These are phyloP conservation scores for Ispidina lecontei DNA, from an alignment of 2,797 vertebrate species.

Conservation along the genomic window DNA sequence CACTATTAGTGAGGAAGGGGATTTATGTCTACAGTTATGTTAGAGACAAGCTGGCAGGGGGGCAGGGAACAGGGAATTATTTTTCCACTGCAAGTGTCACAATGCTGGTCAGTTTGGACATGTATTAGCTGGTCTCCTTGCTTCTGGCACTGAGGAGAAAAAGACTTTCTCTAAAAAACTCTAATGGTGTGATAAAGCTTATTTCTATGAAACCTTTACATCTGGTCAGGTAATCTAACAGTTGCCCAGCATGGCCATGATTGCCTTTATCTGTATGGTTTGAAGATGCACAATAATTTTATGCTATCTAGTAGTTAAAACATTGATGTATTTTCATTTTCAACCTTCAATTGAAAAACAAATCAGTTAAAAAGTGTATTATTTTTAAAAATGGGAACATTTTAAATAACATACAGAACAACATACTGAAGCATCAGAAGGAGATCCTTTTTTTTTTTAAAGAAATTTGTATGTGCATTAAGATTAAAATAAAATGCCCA, in stretches of 20 bases:
- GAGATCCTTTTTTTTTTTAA: neutral
- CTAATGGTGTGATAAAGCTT: neutral
- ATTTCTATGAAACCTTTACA: neutral
- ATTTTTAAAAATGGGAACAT: conserved; percentile 8
- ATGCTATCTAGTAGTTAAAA: neutral
- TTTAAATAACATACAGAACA: neutral
- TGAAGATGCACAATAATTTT: neutral
- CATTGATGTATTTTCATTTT: neutral
- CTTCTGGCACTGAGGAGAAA: neutral
- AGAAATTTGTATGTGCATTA: neutral
- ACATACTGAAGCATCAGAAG: neutral
- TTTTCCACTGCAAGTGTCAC: neutral
- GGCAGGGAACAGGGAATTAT: neutral
- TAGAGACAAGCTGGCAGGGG: neutral
- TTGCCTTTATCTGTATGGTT: neutral
- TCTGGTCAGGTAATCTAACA: neutral
- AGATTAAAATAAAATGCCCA: neutral
- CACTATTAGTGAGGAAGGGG: neutral
- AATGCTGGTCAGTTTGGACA: neutral
- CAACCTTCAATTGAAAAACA: neutral
- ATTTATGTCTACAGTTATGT: neutral
- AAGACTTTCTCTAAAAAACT: neutral
- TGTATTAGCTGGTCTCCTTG: neutral
- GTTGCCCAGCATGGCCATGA: neutral
- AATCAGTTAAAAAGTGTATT: neutral